Evolutionary conservation across 2,113 vertebrate species (phyloP), one percentile per base, ranked within the genome.

Genomic region (Muntiacus reevesi): DNA sequence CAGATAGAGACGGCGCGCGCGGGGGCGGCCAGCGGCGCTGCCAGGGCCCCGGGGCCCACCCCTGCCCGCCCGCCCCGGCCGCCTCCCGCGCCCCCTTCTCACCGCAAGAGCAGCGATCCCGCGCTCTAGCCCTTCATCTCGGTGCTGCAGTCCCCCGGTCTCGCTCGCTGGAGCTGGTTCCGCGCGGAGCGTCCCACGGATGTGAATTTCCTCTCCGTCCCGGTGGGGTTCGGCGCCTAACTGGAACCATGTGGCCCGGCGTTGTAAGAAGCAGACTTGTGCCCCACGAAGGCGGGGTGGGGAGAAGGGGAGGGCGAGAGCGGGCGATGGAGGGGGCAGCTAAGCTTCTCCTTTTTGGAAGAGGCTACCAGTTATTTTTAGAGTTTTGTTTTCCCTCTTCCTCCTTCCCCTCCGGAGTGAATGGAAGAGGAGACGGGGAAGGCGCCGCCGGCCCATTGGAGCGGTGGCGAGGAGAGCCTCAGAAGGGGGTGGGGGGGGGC

Each of bases 1-100:
- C 99, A 98, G 98, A 98, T 97, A 98, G 98, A 98, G 98, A 98
- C 99, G 94, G 98, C 97, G 98, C 98, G 98, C 94, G 97, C 12
- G 98, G 97, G 98, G 97, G 98, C 89, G 94, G 97, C 54, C 90
- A 60, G 96, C 94, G 82, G 94, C 27, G 82, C 95, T 78, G 95
- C 89, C 55, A 85, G 97, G 94, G 62, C 87, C 28, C 89, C 45
- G 64, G 67, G 86, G 89, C 90, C 95, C 95, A 64, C 89, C 76
- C 79, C 67, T 25, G n/a, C 92, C 93, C 40, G 16, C 50, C 50
- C 59, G 55, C 52, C 52, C 89, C 30, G 21, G 27, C 85, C 7
- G 78, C 88, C 19, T 45, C 74, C 60, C 28, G 89, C 54, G 97
- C 97, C 91, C 94, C 96, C 90, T 57, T 91, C 96, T 97, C 97